A percentile compares a stretch with the other conserved stretches of the same genome.
Conservation (phyloP, 2,797 vertebrate genomes). For the Helostoma temminkii region DNA sequence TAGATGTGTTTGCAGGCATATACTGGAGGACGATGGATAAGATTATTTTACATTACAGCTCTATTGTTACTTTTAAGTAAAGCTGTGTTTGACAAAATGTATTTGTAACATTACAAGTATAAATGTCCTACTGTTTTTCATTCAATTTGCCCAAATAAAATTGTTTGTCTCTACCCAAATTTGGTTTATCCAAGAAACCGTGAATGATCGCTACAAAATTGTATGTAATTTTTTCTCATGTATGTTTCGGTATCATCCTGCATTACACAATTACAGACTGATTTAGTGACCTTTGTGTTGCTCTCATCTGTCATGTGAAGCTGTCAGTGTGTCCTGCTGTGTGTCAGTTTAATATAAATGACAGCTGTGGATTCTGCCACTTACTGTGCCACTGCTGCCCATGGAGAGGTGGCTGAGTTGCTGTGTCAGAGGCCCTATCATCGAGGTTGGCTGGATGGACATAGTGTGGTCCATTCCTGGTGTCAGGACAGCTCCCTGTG, state of each 20-base stretch:
- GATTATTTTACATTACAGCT: constrained; percentile 1
- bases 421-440: constrained; percentile 92
- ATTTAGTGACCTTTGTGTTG: too few relatives aligned
- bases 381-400: constrained; percentile 90
- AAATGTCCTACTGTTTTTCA: not conserved
- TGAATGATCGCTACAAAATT: not conserved
- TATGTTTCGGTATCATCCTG: too few relatives aligned
- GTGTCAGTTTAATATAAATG: constrained; percentile 4
- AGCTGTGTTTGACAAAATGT: not conserved
- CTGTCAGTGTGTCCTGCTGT: too few relatives aligned
- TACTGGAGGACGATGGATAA: constrained; percentile 81
- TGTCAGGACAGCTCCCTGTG: constrained; percentile 90
- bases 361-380: constrained; percentile 30
- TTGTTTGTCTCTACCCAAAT: not conserved
- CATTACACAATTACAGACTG: too few relatives aligned
- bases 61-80: not conserved
- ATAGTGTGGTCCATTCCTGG: constrained; percentile 92
- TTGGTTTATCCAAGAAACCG: not conserved
- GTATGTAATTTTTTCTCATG: too few relatives aligned
- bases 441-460: constrained; percentile 91
- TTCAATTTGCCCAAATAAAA: not conserved
- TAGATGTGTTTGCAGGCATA: constrained; percentile 88
- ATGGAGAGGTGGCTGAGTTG: constrained; percentile 94
- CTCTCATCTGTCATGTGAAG: too few relatives aligned
- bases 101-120: not conserved